A percentile compares a stretch with the other conserved stretches of the same genome.
Conservation (phyloP, 2,113 vertebrate genomes). For the Oryzias curvinotus region DNA sequence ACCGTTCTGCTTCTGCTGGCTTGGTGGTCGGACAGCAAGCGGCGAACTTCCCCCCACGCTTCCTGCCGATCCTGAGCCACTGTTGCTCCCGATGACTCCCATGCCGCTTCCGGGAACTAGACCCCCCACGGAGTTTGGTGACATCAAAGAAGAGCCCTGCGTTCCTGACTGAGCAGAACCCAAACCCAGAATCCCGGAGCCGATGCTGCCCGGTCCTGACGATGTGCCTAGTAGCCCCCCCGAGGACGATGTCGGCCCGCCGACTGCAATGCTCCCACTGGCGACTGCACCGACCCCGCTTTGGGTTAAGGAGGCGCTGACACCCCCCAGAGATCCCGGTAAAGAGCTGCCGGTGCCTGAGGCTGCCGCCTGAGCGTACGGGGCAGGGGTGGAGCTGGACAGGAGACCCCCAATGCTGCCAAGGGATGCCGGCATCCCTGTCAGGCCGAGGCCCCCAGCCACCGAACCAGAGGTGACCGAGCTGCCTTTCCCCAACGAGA, state of each 20-base stretch:
- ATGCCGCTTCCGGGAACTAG: constrained; percentile 57
- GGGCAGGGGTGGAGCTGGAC: constrained; percentile 77
- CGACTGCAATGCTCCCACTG: constrained; percentile 55
- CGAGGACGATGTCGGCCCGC: constrained; percentile 50
- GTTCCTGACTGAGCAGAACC: constrained; percentile 43
- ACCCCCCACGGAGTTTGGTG: constrained; percentile 47
- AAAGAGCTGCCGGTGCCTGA: constrained; percentile 44
- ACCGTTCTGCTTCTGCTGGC: constrained; percentile 85
- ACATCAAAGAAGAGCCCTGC: constrained; percentile 54
- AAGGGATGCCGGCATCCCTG: constrained; percentile 75
- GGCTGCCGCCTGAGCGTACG: constrained; percentile 85
- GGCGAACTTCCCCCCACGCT: constrained; percentile 54
- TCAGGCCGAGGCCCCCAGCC: constrained; percentile 60
- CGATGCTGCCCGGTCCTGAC: constrained; percentile 23
- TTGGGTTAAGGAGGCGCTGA: constrained; percentile 38
- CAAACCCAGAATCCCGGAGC: constrained; percentile 61
- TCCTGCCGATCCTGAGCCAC: constrained; percentile 45
- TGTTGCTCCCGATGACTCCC: constrained; percentile 71
- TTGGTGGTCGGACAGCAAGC: constrained; percentile 78
- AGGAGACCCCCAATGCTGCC: constrained; percentile 61
- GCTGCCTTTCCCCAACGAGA: constrained; percentile 57
- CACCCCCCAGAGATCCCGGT: constrained; percentile 47
- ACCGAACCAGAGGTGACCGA: constrained; percentile 52
- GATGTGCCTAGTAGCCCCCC: constrained; percentile 61
- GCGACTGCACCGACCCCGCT: constrained; percentile 35